Base-by-base conservation (phyloP, 2,113 vertebrate species). In the Aspiorhynchus laticeps region DNA sequence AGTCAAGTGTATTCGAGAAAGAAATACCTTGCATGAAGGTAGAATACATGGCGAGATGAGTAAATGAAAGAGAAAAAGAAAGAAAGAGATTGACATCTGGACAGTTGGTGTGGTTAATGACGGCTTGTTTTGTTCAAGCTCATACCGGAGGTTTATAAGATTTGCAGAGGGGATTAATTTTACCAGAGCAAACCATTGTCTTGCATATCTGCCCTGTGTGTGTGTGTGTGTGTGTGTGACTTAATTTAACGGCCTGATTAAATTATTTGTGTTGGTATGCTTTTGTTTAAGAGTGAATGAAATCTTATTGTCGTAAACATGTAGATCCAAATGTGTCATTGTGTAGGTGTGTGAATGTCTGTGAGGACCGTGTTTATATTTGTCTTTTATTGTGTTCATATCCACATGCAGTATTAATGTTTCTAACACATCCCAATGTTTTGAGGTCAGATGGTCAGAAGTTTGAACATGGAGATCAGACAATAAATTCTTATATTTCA, bases 111-210 rank as follows among this genome's bases (percentile, higher is more conserved):
- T 71, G 87, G 89, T 93, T 93, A 94, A 95, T 94, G 90, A 94
- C 83, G 91, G 91, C 92, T 91, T 94, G 92, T 95, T 94, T 93
- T 93, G 92, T 94, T 93, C 90, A 24, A 33, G 17, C 43, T 91
- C 90, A 90, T 90, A 89, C 89, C 3, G 81, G 89, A 83, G 94
- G 92, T 93, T 93, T 94, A 93, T 92, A 92, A 93, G 93, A 94
- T 94, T 95, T 94, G 90, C 74, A 81, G 43, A 73, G 85, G 88
- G 91, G 94, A 95, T 95, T 95, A 94, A 93, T 88, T 93, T 92
- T 69, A 86, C 88, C 89, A 89, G 88, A 85, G 85, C 92, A 83
- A 90, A 87, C 90, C 78, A 91, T 90, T 93, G 91, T 92, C 91
- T 89, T 89, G 65, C 41, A 26, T n/a, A 67, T 85, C 33, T 88